Base-by-base conservation (phyloP, 2,113 vertebrate genomes). In the Delphinus delphis region DNA sequence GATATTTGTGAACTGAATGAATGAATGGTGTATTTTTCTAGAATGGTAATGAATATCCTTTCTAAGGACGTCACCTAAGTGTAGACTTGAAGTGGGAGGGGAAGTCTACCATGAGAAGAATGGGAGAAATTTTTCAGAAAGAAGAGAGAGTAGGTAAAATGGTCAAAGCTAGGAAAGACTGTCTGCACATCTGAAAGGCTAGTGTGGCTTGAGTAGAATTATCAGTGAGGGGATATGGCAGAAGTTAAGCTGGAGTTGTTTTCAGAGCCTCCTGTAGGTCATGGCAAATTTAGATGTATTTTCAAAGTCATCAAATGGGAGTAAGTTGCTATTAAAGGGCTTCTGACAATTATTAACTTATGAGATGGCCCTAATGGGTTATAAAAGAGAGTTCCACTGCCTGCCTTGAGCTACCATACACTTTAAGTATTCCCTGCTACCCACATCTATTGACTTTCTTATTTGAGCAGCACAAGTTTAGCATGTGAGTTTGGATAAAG, bases 1-100 rank as follows among this genome's bases (percentile, higher is more conserved):
- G 76, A 47, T 83, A 83, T 63, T n/a, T 90, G 26, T 36, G 62
- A 62, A 87, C 1, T 85, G 28, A 90, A 67, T 73, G 36, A 58
- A 71, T 81, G 8, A 15, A 26, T 58, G 25, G 8, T 0, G 31
- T 53, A 21, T 79, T 86, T 80, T 89, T 80, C 65, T 67, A 84
- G 8, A 84, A 36, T 53, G 38, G 8, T 3, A 86, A 33, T 88
- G 0, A 7, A 3, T n/a, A 63, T 55, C 3, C 8, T 82, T 88
- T 65, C 47, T 77, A 71, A 86, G 41, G 6, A 55, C 1, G 7
- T 77, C 8, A 28, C 8, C 38, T n/a, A 94, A 47, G 13, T 3
- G 38, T 23, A 47, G 55, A 71, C 13, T 67, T 80, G 50, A 89
- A 85, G 15, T 12, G 68, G 21, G 10, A 73, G 12, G 6, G 60